Evolutionary conservation across 2,888 invertebrate species (phyloP).

Genomic region (Pandemis cinnamomeana): DNA sequence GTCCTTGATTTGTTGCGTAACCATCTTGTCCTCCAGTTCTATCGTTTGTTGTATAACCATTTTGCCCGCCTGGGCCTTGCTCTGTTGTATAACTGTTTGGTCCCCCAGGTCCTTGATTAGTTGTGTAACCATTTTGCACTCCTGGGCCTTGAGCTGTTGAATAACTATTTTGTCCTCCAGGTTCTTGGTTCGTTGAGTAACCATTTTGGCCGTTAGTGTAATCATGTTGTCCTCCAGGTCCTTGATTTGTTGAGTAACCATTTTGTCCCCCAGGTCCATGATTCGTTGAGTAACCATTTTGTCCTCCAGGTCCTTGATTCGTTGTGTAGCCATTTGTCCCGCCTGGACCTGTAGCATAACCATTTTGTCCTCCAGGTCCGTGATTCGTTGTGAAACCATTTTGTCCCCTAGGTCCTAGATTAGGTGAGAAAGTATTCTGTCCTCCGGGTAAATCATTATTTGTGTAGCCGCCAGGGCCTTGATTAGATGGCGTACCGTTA

Average conservation of each 20-base stretch:
- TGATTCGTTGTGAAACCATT: neutral
- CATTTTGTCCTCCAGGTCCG: slow-evolving; percentile 39
- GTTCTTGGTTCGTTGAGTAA: slow-evolving; percentile 22
- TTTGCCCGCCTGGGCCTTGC: neutral
- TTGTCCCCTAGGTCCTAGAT: neutral
- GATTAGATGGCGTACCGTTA: slow-evolving; percentile 1
- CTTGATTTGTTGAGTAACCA: neutral
- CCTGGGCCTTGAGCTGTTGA: slow-evolving; percentile 27
- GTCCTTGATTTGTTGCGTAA: neutral
- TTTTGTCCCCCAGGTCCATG: neutral
- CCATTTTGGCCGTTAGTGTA: slow-evolving; percentile 32
- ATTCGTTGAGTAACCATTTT: neutral
- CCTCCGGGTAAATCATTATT: too few species aligned
- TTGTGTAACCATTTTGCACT: slow-evolving; percentile 5
- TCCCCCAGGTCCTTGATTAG: neutral
- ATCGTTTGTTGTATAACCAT: neutral
- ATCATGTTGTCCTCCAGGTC: slow-evolving; percentile 39
- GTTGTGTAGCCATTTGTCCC: slow-evolving; percentile 36
- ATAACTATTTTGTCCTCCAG: slow-evolving; percentile 9
- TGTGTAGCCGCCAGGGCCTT: neutral
- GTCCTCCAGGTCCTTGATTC: slow-evolving; percentile 23
- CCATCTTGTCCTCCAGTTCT: slow-evolving; percentile 20
- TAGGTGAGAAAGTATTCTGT: neutral
- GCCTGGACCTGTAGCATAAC: slow-evolving; percentile 34
- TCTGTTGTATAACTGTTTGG: neutral